These are phyloP conservation scores for Tenualosa ilisha DNA, from an alignment of 2,797 vertebrate species.

Conservation along the genomic window DNA sequence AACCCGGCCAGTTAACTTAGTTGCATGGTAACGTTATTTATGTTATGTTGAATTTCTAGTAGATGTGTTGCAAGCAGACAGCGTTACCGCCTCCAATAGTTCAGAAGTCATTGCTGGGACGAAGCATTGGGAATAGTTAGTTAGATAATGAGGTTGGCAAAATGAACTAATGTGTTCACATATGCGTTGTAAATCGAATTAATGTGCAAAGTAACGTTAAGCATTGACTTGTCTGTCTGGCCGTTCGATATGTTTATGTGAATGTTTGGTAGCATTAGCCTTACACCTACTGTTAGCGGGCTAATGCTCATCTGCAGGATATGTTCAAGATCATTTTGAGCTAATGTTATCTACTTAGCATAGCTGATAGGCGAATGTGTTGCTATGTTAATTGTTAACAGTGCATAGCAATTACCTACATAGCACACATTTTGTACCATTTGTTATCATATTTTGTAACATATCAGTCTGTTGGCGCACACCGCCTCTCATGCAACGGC, in stretches of 20 bases:
- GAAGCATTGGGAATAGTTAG: neutral
- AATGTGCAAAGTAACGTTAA: neutral
- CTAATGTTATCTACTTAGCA: neutral
- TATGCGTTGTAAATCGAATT: neutral
- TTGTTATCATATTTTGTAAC: neutral
- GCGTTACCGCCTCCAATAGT: neutral
- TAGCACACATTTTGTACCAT: neutral
- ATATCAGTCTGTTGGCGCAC: neutral
- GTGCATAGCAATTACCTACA: neutral
- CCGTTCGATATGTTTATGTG: neutral
- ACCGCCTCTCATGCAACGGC: too few species aligned
- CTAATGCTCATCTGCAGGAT: neutral
- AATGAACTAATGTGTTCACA: neutral
- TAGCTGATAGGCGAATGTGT: neutral
- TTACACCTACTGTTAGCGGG: neutral
- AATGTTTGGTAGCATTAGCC: neutral
- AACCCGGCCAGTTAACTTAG: neutral
- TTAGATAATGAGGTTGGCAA: neutral
- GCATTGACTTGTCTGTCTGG: neutral
- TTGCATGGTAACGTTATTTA: neutral
- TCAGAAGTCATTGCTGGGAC: neutral
- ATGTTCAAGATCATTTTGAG: neutral
- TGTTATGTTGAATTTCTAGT: neutral
- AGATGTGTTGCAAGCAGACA: neutral
- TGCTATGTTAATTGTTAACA: neutral